Evolutionary conservation across 1,140 invertebrate species (phyloP).

Genomic region (Penaeus japonicus): DNA sequence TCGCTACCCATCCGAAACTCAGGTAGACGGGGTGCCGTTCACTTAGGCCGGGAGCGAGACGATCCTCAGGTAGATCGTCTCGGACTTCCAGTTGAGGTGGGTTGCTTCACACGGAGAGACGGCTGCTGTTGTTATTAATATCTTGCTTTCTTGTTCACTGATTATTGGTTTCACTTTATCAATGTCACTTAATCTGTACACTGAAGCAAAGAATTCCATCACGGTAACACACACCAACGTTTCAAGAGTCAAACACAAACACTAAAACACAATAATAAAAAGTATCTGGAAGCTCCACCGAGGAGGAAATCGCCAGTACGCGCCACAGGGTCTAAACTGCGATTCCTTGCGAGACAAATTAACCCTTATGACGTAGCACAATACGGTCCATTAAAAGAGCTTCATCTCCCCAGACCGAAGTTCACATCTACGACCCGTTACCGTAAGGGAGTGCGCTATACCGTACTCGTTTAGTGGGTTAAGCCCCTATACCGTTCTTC

Average conservation of each 20-base stretch:
- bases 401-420: no score
- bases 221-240: no score
- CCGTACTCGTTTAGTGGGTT: no score
- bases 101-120: constrained; percentile 23
- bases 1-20: constrained; percentile 34
- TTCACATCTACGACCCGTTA: no score
- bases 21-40: not conserved
- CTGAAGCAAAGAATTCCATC: no score
- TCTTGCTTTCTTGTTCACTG: not conserved
- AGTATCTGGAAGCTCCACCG: constrained; percentile 2
- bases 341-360: not conserved
- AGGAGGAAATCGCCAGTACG: not conserved
- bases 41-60: constrained; percentile 21
- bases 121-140: not conserved
- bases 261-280: not conserved
- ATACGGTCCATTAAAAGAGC: no score
- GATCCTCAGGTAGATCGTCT: constrained; percentile 38
- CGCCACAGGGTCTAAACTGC: not conserved
- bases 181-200: no score
- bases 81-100: constrained; percentile 15
- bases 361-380: not conserved
- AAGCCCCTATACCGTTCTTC: no score
- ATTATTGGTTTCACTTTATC: not conserved
- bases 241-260: no score
- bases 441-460: no score